A percentile compares a stretch with the other conserved stretches of the same genome.
Evolutionary conservation across 2,113 vertebrate species (phyloP).

Genomic region (Gobius niger): DNA sequence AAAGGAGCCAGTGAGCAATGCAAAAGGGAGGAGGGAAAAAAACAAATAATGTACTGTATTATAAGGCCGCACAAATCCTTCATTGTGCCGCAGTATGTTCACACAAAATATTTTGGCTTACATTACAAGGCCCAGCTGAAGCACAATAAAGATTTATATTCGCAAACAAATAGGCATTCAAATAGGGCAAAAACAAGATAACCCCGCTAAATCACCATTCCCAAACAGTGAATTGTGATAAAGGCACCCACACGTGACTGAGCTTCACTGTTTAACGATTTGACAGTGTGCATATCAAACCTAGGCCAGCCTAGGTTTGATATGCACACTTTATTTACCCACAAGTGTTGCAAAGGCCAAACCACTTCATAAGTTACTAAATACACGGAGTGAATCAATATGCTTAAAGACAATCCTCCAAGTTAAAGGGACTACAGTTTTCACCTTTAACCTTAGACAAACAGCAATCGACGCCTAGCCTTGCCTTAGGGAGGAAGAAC

Average conservation of each 20-base stretch:
- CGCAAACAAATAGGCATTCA: conserved; percentile 50
- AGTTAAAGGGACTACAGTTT: conserved; percentile 5
- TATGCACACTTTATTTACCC: not conserved
- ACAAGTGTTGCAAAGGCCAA: not conserved
- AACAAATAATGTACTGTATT: conserved; percentile 30
- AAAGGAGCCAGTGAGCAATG: not conserved
- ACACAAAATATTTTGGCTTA: conserved; percentile 22
- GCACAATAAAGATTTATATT: conserved; percentile 27
- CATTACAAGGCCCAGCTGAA: conserved; percentile 31
- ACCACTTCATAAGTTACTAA: not conserved
- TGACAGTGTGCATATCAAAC: too few relatives aligned
- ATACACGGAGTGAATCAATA: conserved; percentile 31
- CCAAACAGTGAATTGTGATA: conserved; percentile 8
- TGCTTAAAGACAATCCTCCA: conserved; percentile 1
- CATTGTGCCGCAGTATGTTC: conserved; percentile 27
- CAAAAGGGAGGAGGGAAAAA: conserved; percentile 29
- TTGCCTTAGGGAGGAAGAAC: not conserved
- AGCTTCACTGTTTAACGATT: too few relatives aligned
- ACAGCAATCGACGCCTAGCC: conserved; percentile 14
- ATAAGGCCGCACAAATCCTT: conserved; percentile 32
- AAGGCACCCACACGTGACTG: too few relatives aligned
- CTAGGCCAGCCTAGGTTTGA: too few relatives aligned
- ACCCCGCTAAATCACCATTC: conserved; percentile 21
- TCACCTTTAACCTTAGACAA: conserved; percentile 12
- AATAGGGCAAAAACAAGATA: conserved; percentile 24